Evolutionary conservation across 2,113 vertebrate species (phyloP).

Genomic region (Canis aureus): DNA sequence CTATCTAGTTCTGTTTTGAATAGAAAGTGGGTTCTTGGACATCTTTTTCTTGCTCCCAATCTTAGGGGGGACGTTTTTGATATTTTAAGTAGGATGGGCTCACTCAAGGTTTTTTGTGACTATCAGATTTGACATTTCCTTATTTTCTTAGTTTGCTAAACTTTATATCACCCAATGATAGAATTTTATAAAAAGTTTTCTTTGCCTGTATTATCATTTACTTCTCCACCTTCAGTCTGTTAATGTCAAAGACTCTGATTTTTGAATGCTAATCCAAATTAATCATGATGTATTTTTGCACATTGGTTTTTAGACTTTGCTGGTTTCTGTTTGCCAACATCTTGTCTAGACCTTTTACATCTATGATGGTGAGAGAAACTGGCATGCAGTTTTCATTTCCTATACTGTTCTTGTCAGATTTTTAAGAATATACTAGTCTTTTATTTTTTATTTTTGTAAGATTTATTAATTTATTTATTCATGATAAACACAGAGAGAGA

Average conservation of each 20-base stretch:
- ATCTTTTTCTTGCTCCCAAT: not conserved
- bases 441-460: too few species aligned
- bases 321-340: not conserved
- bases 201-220: not conserved
- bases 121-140: not conserved
- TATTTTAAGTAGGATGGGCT: not conserved
- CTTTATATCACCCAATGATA: not conserved
- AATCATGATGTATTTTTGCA: not conserved
- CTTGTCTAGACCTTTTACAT: not conserved
- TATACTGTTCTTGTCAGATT: not conserved
- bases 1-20: not conserved
- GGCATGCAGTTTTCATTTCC: not conserved
- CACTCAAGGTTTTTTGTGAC: not conserved
- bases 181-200: not conserved
- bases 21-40: not conserved
- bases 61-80: not conserved
- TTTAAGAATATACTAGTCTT: not conserved
- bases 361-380: not conserved
- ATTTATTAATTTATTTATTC: too few species aligned
- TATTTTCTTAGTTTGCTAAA: constrained; percentile 15
- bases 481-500: too few species aligned
- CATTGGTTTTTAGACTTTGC: not conserved
- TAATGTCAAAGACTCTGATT: not conserved
- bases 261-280: constrained; percentile 21
- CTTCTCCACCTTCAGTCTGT: not conserved